phyloP scores from a whole-genome alignment of 2,888 invertebrate species.

The Aporophyla lueneburgensis region DNA sequence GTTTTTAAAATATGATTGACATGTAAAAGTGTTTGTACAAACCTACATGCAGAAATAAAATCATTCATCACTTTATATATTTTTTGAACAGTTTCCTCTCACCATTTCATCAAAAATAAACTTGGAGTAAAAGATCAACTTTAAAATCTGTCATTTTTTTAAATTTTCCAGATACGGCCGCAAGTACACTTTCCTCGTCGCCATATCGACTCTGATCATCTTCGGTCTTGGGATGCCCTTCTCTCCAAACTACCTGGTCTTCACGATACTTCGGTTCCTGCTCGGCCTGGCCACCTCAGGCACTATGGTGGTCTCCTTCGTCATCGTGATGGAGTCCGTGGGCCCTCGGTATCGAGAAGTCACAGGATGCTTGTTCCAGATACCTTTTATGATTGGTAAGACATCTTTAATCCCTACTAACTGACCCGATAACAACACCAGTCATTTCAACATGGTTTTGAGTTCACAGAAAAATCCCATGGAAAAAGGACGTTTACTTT shows the following conservation, averaged over 20 bases:
- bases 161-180: slow-evolving; percentile 92
- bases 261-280: slow-evolving; percentile 92
- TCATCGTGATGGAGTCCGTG: slow-evolving; percentile 92
- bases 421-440: background rate
- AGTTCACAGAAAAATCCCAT: no score
- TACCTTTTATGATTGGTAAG: slow-evolving; percentile 92
- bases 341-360: slow-evolving; percentile 89
- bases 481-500: no score
- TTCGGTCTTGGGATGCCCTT: slow-evolving; percentile 93
- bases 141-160: background rate
- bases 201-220: slow-evolving; percentile 92
- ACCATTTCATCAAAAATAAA: background rate
- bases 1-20: no score
- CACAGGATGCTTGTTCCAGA: slow-evolving; percentile 92
- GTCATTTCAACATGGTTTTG: no score
- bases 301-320: slow-evolving; percentile 95
- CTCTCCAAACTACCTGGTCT: slow-evolving; percentile 91
- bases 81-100: background rate
- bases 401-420: background rate
- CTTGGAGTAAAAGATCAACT: background rate
- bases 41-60: no score
- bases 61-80: no score
- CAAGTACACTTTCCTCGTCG: slow-evolving; percentile 93
- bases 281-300: slow-evolving; percentile 95
- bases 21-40: no score